Evolutionary conservation across 2,113 vertebrate genomes (phyloP).

Genomic region (Brevimyrus niger): DNA sequence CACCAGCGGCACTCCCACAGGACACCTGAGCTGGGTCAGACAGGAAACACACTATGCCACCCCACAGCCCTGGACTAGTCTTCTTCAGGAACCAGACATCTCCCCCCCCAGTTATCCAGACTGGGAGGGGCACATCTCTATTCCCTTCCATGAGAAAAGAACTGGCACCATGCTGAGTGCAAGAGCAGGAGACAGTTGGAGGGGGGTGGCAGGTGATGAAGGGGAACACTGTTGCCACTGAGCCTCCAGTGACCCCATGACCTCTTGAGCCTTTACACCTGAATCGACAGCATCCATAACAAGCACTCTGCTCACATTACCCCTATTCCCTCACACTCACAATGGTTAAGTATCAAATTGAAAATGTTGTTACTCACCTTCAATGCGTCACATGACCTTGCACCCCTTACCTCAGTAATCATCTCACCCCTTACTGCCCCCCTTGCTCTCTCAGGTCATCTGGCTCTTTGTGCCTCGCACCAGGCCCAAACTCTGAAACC

Average conservation of each 20-base stretch:
- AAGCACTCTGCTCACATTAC: background rate
- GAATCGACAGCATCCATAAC: background rate
- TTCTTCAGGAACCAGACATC: background rate
- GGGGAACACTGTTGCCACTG: conserved; percentile 9
- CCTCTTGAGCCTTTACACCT: background rate
- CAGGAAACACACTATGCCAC: background rate
- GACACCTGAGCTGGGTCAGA: conserved; percentile 1
- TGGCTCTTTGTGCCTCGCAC: background rate
- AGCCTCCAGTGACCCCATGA: background rate
- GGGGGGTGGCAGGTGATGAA: background rate
- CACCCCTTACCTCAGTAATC: background rate
- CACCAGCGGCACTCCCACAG: background rate
- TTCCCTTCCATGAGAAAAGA: background rate
- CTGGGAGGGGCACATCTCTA: background rate
- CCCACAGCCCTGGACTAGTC: background rate
- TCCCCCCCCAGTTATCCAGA: background rate
- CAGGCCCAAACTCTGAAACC: background rate
- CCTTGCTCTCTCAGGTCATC: background rate
- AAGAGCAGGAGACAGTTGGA: background rate
- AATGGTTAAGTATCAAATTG: background rate
- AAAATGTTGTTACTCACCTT: background rate
- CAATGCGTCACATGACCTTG: background rate
- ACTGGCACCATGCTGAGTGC: background rate
- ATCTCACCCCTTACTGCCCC: background rate
- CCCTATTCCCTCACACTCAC: background rate